These are phyloP conservation scores for Meriones psammophilus DNA, from an alignment of 2,797 vertebrate genomes.

Conservation along the genomic window DNA sequence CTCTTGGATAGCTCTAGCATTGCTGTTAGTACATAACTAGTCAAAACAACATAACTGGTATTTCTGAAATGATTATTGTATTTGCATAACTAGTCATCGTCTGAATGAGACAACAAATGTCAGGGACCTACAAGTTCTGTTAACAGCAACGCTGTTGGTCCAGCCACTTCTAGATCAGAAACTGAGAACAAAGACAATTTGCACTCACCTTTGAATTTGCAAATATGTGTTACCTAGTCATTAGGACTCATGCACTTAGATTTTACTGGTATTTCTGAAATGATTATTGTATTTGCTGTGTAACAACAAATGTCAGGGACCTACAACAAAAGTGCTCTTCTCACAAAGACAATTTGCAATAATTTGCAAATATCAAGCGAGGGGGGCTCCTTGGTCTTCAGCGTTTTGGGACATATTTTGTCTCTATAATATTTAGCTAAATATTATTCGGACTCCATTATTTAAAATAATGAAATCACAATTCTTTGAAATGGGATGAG, in stretches of 20 bases:
- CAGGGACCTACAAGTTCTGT: neutral
- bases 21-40: constrained; percentile 68
- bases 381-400: neutral
- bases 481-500: neutral
- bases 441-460: neutral
- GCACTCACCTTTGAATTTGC: constrained; percentile 56
- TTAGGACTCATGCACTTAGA: constrained; percentile 18
- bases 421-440: neutral
- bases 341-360: neutral
- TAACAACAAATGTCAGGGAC: constrained; percentile 28
- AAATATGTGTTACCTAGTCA: neutral
- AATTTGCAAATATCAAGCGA: neutral
- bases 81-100: neutral
- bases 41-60: constrained; percentile 72
- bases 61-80: too few species aligned
- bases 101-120: constrained; percentile 10
- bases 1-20: constrained; percentile 62
- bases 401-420: neutral
- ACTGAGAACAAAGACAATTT: too few species aligned
- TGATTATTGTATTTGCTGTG: neutral
- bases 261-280: constrained; percentile 38
- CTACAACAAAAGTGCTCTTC: neutral
- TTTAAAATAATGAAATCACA: neutral
- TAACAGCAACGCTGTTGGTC: neutral
- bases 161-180: constrained; percentile 2